A percentile compares a stretch with the other conserved stretches of the same genome.
These are phyloP conservation scores for Synergus laeviventris DNA, from an alignment of 2,888 invertebrate species.

Conservation along the genomic window DNA sequence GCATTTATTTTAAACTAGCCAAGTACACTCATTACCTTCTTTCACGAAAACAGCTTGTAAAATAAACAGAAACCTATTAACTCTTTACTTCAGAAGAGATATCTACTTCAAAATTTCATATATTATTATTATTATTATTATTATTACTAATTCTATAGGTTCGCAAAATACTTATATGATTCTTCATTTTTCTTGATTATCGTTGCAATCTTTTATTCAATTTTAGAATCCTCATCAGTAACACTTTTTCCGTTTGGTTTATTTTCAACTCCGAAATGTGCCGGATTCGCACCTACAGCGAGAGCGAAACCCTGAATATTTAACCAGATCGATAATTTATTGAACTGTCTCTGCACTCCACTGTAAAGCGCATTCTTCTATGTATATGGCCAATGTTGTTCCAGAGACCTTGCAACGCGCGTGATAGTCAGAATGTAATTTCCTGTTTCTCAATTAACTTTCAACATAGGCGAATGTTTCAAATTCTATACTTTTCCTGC, in stretches of 20 bases:
- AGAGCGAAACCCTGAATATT: slow-evolving; percentile 47
- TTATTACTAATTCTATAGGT: too few species aligned
- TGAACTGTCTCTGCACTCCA: slow-evolving; percentile 47
- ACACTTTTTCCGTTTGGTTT: slow-evolving; percentile 8
- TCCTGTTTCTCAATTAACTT: slow-evolving; percentile 67
- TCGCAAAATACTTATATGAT: too few species aligned
- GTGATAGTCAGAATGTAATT: slow-evolving; percentile 64
- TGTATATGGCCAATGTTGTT: slow-evolving; percentile 48
- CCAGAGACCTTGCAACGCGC: slow-evolving; percentile 49
- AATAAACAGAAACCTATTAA: not conserved
- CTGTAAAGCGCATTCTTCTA: slow-evolving; percentile 6
- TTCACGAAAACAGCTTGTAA: not conserved
- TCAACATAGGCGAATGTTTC: slow-evolving; percentile 49
- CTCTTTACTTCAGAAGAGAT: not conserved
- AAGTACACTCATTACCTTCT: not conserved
- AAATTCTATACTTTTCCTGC: not conserved
- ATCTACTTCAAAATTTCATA: too few species aligned
- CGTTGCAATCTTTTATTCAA: not conserved
- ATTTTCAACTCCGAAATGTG: slow-evolving; percentile 16
- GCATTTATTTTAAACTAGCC: not conserved
- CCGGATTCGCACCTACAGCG: slow-evolving; percentile 28
- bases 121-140: too few species aligned
- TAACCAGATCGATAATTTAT: slow-evolving; percentile 57
- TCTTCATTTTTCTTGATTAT: not conserved
- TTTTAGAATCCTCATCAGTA: not conserved